phyloP scores from a whole-genome alignment of 2,113 vertebrate species.

The Daboia siamensis region DNA sequence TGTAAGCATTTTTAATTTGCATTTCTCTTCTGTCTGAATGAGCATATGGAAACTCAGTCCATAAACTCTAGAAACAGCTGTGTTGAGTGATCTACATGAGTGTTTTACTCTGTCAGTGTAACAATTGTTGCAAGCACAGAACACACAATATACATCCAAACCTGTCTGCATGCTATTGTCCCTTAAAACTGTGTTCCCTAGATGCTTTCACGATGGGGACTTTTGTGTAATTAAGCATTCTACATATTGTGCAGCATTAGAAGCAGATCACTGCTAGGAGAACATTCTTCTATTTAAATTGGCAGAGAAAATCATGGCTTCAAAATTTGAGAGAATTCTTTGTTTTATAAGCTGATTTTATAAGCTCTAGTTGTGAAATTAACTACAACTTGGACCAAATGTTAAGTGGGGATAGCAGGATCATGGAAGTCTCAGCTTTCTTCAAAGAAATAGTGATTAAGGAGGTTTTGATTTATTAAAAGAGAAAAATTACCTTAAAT shows the following conservation, averaged over 20 bases:
- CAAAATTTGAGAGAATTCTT: background rate
- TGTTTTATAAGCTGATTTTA: background rate
- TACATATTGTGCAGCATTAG: background rate
- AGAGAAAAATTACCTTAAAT: background rate
- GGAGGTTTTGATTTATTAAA: background rate
- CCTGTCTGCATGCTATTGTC: background rate
- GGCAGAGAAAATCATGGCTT: background rate
- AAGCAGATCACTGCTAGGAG: background rate
- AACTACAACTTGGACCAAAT: background rate
- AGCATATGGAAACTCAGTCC: background rate
- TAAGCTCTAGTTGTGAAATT: background rate
- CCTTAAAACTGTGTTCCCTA: background rate
- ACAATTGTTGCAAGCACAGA: background rate
- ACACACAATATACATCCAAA: background rate
- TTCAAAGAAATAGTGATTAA: background rate
- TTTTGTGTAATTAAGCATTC: background rate
- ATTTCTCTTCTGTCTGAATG: background rate
- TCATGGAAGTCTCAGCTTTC: background rate
- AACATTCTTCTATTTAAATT: background rate
- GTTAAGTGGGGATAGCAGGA: background rate
- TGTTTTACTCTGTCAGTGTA: background rate
- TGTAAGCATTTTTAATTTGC: background rate
- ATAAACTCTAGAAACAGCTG: background rate
- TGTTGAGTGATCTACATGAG: background rate
- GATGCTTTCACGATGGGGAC: background rate